phyloP scores from a whole-genome alignment of 2,113 vertebrate species.

The Nannospalax galili region DNA sequence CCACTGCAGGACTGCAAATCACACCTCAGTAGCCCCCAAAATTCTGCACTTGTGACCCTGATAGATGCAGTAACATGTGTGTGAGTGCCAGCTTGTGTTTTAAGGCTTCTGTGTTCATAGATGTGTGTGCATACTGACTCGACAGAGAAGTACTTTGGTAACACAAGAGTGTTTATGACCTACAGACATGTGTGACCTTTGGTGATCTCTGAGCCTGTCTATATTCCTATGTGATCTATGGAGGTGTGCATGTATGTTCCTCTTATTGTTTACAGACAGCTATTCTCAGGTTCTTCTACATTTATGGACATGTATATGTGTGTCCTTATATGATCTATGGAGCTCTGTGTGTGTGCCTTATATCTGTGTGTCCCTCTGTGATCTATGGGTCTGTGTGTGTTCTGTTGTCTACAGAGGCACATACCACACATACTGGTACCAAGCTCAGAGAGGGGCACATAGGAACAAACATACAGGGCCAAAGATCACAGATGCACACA shows the following conservation, averaged over 20 bases:
- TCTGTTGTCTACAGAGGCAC: background rate
- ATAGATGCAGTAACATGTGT: background rate
- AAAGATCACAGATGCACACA: no score
- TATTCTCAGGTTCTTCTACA: background rate
- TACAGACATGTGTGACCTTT: background rate
- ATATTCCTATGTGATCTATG: background rate
- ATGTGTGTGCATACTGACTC: no score
- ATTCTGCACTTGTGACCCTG: background rate
- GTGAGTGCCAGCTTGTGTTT: no score
- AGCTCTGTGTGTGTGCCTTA: background rate
- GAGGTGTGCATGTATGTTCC: background rate
- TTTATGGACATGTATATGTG: background rate
- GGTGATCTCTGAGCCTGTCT: background rate
- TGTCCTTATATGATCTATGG: background rate
- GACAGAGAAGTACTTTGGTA: background rate
- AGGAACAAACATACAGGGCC: no score
- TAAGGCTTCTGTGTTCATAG: background rate
- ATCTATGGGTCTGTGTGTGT: background rate
- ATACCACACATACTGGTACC: background rate
- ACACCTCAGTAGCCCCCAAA: background rate
- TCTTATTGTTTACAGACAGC: background rate
- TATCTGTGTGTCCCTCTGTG: background rate
- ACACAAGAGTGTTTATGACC: no score
- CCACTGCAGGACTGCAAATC: background rate
- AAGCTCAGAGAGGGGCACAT: no score